Conservation (phyloP, 2,113 vertebrate genomes). For the Leptodactylus fuscus region DNA sequence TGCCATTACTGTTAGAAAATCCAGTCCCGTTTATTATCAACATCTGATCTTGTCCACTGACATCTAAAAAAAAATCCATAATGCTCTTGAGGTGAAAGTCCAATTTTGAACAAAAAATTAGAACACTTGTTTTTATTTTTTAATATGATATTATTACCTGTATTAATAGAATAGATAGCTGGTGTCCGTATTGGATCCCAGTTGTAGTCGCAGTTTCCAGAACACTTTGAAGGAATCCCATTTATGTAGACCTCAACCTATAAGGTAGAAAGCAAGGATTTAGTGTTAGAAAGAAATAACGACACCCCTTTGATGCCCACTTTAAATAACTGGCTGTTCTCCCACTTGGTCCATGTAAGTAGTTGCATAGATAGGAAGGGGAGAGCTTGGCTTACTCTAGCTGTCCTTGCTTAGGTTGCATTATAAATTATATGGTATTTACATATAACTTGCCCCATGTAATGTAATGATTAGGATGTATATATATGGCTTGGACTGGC, state of each 20-base stretch:
- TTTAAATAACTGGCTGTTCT: too few species aligned
- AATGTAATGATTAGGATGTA: too few species aligned
- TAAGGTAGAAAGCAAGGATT: too few species aligned
- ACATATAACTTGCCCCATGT: too few species aligned
- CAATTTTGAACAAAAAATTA: background rate
- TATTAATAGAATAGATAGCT: slow-evolving; percentile 68
- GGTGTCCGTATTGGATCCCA: slow-evolving; percentile 76
- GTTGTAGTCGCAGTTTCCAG: slow-evolving; percentile 77
- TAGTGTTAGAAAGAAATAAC: too few species aligned
- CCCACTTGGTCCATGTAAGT: too few species aligned
- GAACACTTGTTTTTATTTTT: background rate
- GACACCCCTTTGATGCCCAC: too few species aligned
- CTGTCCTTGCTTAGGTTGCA: too few species aligned
- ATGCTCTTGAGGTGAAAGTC: background rate
- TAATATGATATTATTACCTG: slow-evolving; percentile 71
- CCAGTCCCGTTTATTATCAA: slow-evolving; percentile 77
- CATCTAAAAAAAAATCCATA: slow-evolving; percentile 70
- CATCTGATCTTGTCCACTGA: slow-evolving; percentile 72
- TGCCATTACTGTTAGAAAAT: slow-evolving; percentile 68
- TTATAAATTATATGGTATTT: too few species aligned
- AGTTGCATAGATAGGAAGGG: too few species aligned
- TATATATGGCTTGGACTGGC: too few species aligned
- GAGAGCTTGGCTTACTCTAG: too few species aligned
- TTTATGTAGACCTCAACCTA: slow-evolving; percentile 84
- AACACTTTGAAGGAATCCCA: slow-evolving; percentile 79